A percentile compares a stretch with the other conserved stretches of the same genome.
These are phyloP conservation scores for Pyrgilauda ruficollis DNA, from an alignment of 2,113 vertebrate species.

Conservation along the genomic window DNA sequence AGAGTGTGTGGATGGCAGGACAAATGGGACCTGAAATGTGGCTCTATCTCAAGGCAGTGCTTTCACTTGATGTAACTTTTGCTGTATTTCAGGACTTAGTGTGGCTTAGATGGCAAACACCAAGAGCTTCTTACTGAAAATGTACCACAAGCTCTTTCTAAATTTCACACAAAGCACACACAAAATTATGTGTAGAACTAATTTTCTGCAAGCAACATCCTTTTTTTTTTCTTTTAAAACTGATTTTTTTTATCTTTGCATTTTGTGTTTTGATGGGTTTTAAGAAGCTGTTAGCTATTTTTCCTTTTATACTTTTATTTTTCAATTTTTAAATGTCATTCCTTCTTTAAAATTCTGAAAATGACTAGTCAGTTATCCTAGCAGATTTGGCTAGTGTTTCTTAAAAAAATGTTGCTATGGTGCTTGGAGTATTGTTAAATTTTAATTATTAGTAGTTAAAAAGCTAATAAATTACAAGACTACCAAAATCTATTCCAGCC, in stretches of 20 bases:
- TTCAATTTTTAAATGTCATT: neutral
- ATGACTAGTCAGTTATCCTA: neutral
- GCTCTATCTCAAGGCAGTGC: neutral
- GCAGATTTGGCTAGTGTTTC: slow-evolving; percentile 8
- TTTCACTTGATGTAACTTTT: neutral
- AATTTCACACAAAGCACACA: neutral
- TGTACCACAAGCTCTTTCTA: neutral
- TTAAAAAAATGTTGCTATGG: slow-evolving; percentile 30
- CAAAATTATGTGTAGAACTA: neutral
- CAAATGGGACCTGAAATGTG: neutral
- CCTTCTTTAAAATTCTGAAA: neutral
- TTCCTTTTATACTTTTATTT: neutral
- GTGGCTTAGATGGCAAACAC: neutral
- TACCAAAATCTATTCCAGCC: slow-evolving; percentile 60
- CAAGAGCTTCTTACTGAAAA: neutral
- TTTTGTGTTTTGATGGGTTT: neutral
- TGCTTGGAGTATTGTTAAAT: slow-evolving; percentile 43
- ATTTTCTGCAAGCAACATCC: neutral
- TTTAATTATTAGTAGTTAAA: slow-evolving; percentile 70
- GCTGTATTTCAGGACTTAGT: neutral
- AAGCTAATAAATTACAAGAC: slow-evolving; percentile 70
- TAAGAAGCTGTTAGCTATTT: neutral
- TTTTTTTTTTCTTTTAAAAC: neutral
- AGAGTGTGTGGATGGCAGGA: neutral
- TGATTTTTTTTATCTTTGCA: neutral